Conservation (phyloP, 2,888 invertebrate genomes). For the Xiphydria camelus region DNA sequence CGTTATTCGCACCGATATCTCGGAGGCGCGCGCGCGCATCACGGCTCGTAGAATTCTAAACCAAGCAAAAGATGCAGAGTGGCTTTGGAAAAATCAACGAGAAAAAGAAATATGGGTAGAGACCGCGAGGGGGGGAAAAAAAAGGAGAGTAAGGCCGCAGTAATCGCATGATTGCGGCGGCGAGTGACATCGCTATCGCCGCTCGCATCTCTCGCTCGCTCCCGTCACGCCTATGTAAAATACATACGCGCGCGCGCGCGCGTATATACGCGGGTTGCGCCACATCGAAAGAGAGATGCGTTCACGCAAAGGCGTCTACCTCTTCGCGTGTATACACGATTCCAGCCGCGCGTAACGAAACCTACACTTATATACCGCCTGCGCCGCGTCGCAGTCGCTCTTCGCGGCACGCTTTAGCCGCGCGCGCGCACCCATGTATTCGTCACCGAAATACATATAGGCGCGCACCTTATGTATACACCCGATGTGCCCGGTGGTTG, state of each 20-base stretch:
- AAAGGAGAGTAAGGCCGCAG: conserved; percentile 8
- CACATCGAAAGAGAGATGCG: too few relatives aligned
- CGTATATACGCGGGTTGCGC: not conserved
- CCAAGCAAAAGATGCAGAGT: not conserved
- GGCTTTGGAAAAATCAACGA: not conserved
- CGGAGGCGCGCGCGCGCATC: not conserved
- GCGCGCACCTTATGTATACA: too few relatives aligned
- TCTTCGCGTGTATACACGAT: too few relatives aligned
- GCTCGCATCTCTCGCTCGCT: conserved; percentile 12
- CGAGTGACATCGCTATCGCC: conserved; percentile 15
- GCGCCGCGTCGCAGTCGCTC: too few relatives aligned
- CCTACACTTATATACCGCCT: too few relatives aligned
- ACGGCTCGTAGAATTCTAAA: not conserved
- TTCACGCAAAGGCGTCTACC: too few relatives aligned
- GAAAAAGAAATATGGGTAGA: not conserved
- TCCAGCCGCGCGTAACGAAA: too few relatives aligned
- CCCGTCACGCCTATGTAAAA: conserved; percentile 11
- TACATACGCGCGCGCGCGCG: not conserved
- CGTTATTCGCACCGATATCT: not conserved
- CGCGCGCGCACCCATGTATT: too few relatives aligned
- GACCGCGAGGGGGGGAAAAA: not conserved
- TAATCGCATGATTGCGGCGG: conserved; percentile 17
- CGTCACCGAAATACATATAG: too few relatives aligned
- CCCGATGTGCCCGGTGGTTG: too few relatives aligned
- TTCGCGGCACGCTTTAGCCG: too few relatives aligned